These are phyloP conservation scores for Henricia sp. DNA, from an alignment of 53 echinoderm and acorn worm genomes.

Conservation along the genomic window DNA sequence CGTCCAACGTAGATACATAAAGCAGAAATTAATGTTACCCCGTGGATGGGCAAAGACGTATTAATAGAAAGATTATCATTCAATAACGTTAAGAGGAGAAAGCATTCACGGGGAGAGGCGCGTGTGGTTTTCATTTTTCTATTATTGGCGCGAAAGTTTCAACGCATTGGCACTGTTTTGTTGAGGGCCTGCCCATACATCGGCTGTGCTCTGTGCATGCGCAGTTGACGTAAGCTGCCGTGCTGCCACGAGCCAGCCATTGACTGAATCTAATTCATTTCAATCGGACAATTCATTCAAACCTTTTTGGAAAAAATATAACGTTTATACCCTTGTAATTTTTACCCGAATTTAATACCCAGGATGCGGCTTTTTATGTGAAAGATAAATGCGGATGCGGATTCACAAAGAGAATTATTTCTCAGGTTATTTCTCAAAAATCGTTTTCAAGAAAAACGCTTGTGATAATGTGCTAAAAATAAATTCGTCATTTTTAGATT, in stretches of 20 bases:
- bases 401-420: too few relatives aligned
- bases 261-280: too few relatives aligned
- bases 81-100: constrained; percentile 6
- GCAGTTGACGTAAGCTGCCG: neutral
- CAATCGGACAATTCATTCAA: too few relatives aligned
- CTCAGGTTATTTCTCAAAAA: too few relatives aligned
- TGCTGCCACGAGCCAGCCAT: neutral
- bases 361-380: too few relatives aligned
- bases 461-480: too few relatives aligned
- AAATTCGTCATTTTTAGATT: too few relatives aligned
- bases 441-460: too few relatives aligned
- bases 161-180: neutral
- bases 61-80: constrained; percentile 23
- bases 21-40: constrained; percentile 27
- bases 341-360: too few relatives aligned
- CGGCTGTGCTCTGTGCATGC: constrained; percentile 18
- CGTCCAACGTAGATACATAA: neutral
- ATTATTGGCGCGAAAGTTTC: constrained; percentile 18
- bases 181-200: neutral
- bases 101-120: constrained; percentile 10
- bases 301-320: too few relatives aligned
- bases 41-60: constrained; percentile 12
- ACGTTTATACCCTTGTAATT: too few relatives aligned
- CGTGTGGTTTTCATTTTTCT: constrained; percentile 40
- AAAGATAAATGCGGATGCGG: too few relatives aligned